Conservation (phyloP, 2,797 vertebrate species). For the Chaenodraco wilsoni region DNA sequence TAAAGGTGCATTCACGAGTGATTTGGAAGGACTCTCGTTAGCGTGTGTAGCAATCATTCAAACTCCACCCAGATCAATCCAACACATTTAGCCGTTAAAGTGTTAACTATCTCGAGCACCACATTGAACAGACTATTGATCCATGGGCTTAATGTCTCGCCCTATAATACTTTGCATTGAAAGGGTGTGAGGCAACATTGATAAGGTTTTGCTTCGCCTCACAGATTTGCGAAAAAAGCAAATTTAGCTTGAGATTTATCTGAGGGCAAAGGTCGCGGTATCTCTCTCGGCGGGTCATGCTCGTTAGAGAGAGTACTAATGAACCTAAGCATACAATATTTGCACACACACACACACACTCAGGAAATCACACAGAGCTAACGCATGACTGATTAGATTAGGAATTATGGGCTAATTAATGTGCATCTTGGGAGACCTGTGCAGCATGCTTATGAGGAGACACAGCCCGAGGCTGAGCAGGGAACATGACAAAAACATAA, state of each 20-base stretch:
- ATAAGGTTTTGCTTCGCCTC: conserved; percentile 41
- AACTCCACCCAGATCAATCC: conserved; percentile 6
- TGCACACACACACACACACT: conserved; percentile 1
- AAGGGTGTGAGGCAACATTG: conserved; percentile 3
- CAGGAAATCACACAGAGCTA: conserved; percentile 33
- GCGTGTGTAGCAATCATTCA: not conserved
- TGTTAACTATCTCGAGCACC: conserved; percentile 41
- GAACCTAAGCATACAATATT: conserved; percentile 42
- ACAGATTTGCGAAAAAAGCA: conserved; percentile 24
- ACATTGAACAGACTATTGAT: conserved; percentile 42
- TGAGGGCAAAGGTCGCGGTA: conserved; percentile 58
- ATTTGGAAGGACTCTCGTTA: not conserved
- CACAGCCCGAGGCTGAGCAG: conserved; percentile 10
- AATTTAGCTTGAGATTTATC: conserved; percentile 46
- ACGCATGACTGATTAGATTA: conserved; percentile 75
- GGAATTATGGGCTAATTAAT: conserved; percentile 75
- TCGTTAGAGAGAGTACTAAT: conserved; percentile 49
- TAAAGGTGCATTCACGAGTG: not conserved
- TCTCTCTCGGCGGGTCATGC: conserved; percentile 44
- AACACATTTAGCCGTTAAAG: conserved; percentile 22
- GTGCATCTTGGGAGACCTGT: conserved; percentile 68
- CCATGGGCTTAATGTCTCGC: conserved; percentile 26
- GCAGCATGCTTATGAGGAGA: conserved; percentile 63
- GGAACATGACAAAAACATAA: conserved; percentile 58
- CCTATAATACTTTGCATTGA: conserved; percentile 32